Evolutionary conservation across 2,113 vertebrate species (phyloP).

Genomic region (Etia nguti): DNA sequence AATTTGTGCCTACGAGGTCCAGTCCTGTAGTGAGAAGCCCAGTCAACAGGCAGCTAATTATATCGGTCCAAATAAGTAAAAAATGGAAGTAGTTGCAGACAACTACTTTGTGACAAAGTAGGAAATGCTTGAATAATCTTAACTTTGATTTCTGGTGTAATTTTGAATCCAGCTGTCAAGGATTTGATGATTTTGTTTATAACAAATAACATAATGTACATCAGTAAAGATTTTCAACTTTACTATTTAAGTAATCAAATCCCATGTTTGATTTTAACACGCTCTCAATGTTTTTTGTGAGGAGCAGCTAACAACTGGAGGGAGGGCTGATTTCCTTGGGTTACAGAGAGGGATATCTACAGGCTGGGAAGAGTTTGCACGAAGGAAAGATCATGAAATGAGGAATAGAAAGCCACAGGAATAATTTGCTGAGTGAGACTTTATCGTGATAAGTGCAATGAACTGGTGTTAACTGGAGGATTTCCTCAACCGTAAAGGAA

Average conservation of each 20-base stretch:
- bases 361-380: background rate
- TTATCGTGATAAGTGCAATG: background rate
- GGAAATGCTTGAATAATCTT: background rate
- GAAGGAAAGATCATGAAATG: background rate
- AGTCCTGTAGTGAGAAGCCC: background rate
- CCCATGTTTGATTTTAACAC: background rate
- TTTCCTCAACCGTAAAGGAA: background rate
- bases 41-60: background rate
- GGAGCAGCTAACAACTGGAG: background rate
- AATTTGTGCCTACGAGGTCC: background rate
- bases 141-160: background rate
- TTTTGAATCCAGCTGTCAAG: background rate
- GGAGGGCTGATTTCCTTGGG: background rate
- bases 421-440: background rate
- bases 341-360: fast-evolving
- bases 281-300: background rate
- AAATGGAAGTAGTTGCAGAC: background rate
- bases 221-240: background rate
- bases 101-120: background rate
- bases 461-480: background rate
- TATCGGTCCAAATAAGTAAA: fast-evolving
- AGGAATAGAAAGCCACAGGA: background rate
- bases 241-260: background rate
- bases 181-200: background rate
- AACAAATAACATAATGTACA: background rate